These are phyloP conservation scores for Chiroxiphia lanceolata DNA, from an alignment of 2,797 vertebrate genomes.

Conservation along the genomic window DNA sequence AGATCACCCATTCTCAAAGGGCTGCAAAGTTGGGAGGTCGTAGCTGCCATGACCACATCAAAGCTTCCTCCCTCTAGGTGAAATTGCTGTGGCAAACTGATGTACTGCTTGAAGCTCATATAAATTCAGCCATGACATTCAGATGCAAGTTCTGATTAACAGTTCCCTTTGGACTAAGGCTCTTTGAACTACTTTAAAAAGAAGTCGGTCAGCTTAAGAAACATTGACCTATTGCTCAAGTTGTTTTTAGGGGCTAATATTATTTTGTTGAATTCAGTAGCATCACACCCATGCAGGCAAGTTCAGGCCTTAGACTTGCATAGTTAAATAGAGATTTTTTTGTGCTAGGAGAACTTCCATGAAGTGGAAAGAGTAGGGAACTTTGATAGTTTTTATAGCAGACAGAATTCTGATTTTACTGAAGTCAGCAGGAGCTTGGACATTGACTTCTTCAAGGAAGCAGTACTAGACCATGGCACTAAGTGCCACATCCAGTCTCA, in stretches of 20 bases:
- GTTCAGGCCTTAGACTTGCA: neutral
- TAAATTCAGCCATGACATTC: constrained; percentile 2
- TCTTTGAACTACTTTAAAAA: neutral
- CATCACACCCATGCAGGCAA: neutral
- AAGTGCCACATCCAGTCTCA: no score
- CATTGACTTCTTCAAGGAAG: neutral
- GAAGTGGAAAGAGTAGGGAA: neutral
- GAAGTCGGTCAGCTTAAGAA: neutral
- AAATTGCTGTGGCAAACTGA: neutral
- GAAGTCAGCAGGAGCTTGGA: neutral
- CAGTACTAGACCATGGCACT: neutral
- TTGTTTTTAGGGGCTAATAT: neutral
- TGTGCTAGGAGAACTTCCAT: neutral
- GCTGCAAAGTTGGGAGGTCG: neutral
- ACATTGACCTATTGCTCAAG: neutral
- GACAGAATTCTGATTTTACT: neutral
- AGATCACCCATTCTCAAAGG: neutral
- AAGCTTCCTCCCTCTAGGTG: neutral
- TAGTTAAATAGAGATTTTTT: neutral
- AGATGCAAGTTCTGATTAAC: neutral
- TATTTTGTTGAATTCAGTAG: neutral
- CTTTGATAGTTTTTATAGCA: neutral
- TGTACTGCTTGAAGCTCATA: neutral
- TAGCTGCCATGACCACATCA: neutral
- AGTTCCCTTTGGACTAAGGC: neutral